These are phyloP conservation scores for Pantherophis guttatus DNA, from an alignment of 2,113 vertebrate species.

Conservation along the genomic window DNA sequence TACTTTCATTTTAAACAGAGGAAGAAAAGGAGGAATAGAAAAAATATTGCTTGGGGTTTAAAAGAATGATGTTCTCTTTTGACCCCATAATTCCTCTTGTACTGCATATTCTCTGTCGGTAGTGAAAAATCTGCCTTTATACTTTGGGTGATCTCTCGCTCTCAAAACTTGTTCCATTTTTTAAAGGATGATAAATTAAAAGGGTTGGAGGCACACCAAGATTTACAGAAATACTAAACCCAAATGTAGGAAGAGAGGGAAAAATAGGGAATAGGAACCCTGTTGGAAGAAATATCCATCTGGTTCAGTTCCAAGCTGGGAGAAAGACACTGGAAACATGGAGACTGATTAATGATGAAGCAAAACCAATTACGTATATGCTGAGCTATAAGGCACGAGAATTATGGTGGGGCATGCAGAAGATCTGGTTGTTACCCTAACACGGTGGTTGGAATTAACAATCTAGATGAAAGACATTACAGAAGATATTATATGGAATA, in stretches of 20 bases:
- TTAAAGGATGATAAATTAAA: not conserved
- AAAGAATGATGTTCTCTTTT: not conserved
- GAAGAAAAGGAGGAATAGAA: not conserved
- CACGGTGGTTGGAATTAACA: too few species aligned
- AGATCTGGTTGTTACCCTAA: too few species aligned
- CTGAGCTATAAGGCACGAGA: too few species aligned
- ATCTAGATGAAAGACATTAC: too few species aligned
- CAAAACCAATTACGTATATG: too few species aligned
- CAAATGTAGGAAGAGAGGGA: not conserved
- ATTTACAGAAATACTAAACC: not conserved
- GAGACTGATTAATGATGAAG: too few species aligned
- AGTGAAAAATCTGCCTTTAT: not conserved
- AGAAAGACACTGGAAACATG: too few species aligned
- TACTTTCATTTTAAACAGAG: not conserved
- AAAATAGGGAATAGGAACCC: not conserved
- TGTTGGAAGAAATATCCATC: too few species aligned
- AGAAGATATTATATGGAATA: too few species aligned
- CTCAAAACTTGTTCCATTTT: not conserved
- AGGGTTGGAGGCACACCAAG: not conserved
- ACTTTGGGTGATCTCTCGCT: not conserved
- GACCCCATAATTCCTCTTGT: not conserved
- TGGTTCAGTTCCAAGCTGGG: too few species aligned
- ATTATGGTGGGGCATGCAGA: too few species aligned
- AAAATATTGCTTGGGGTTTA: not conserved
- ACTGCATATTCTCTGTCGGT: too few species aligned